Evolutionary conservation across 2,888 invertebrate genomes (phyloP).

Genomic region (Leptopilina myrica): DNA sequence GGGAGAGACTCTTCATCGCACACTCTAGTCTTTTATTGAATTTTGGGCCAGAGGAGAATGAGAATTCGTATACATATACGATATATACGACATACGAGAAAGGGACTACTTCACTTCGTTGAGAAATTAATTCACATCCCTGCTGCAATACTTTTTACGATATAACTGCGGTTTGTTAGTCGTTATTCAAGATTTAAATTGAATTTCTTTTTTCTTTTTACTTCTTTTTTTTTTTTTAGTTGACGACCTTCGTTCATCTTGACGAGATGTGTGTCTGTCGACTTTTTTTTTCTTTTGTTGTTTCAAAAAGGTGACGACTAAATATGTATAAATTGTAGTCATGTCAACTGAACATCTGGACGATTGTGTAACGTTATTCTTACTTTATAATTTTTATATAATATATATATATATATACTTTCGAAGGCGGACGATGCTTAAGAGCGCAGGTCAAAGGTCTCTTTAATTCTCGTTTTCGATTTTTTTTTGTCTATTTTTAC

Average conservation of each 20-base stretch:
- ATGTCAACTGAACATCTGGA: conserved; percentile 42
- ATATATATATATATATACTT: too few relatives aligned
- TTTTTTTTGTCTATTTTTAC: too few relatives aligned
- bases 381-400: too few relatives aligned
- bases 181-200: conserved; percentile 75
- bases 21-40: conserved; percentile 75
- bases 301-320: conserved; percentile 54
- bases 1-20: conserved; percentile 58
- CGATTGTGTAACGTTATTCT: conserved; percentile 3
- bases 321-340: conserved; percentile 55
- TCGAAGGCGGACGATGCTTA: too few relatives aligned
- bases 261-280: conserved; percentile 46
- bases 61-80: conserved; percentile 42
- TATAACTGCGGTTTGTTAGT: conserved; percentile 76
- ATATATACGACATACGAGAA: conserved; percentile 46
- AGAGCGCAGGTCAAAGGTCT: too few relatives aligned
- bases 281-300: neutral
- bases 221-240: conserved; percentile 61
- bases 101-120: conserved; percentile 60
- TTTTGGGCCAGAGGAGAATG: conserved; percentile 69
- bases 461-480: too few relatives aligned
- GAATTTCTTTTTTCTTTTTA: conserved; percentile 62
- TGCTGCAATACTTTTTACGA: conserved; percentile 75
- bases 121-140: conserved; percentile 73
- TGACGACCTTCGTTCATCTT: conserved; percentile 53